Evolutionary conservation across 2,797 vertebrate species (phyloP).

Genomic region (Acestrorhynchus altus): DNA sequence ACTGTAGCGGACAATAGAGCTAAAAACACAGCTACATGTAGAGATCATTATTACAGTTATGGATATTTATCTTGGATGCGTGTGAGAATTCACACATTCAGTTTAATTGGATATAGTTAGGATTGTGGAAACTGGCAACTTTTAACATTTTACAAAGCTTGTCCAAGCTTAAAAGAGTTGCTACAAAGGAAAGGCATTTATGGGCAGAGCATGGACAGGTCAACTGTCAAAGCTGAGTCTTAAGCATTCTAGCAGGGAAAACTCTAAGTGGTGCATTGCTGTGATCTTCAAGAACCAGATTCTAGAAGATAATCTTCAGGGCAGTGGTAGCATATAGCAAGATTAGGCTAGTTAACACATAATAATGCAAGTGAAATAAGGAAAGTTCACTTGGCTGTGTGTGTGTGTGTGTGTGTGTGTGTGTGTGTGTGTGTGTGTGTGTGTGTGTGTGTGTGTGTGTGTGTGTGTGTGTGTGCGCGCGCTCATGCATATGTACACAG

Average conservation of each 20-base stretch:
- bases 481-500: background rate
- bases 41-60: too few relatives aligned
- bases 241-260: background rate
- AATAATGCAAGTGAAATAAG: conserved; percentile 32
- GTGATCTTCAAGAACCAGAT: background rate
- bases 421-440: conserved; percentile 13
- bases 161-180: background rate
- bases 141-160: background rate
- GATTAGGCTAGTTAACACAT: background rate
- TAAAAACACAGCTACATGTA: too few relatives aligned
- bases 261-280: background rate
- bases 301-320: conserved; percentile 11
- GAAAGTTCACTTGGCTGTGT: conserved; percentile 1
- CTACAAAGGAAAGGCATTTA: background rate
- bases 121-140: background rate
- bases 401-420: conserved; percentile 4
- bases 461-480: conserved; percentile 10
- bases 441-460: conserved; percentile 20
- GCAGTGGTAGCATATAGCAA: conserved; percentile 14
- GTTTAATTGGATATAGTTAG: background rate
- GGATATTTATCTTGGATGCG: background rate
- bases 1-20: too few relatives aligned
- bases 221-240: background rate
- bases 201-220: too few relatives aligned
- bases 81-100: background rate